Evolutionary conservation across 2,797 vertebrate genomes (phyloP), one percentile per base, ranked within the genome.

Genomic region (Babyrousa celebensis): DNA sequence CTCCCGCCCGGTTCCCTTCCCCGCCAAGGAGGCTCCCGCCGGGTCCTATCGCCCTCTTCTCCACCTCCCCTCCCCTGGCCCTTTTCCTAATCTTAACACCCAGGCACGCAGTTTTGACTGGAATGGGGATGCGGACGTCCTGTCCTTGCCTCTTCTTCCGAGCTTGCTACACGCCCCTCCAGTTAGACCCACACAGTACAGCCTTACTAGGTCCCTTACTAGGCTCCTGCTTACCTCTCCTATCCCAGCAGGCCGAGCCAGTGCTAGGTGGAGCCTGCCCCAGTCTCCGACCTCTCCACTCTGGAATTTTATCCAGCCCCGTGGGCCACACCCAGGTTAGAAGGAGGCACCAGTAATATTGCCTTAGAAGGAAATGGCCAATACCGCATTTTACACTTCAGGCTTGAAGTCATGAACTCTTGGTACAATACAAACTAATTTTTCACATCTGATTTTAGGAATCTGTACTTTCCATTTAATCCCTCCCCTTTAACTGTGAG

Each of bases 41-140:
- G 82, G 98, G 98, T 97, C 98, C 97, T 98, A 98, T 68, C 14
- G 96, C 97, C 98, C 78, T 71, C 68, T 48, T 1, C 12, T n/a
- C 56, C 21, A 74, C 6, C 20, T 58, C n/a, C n/a, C 27, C n/a
- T 27, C 21, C 63, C 71, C 40, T 25, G 43, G 20, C 32, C 78
- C 79, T 32, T n/a, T 29, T 94, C 71, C 21, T 0, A 27, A 65
- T 77, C 29, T 52, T 6, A 40, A 62, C 18, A 11, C 72, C 23
- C n/a, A 3, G 36, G 16, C 52, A 43, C 18, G 29, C 67, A 74
- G 65, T 89, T 91, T 87, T 2, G 60, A 52, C 43, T 0, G 6
- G 63, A 94, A 36, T 2, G 2, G 29, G 43, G 23, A 15, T 12
- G 40, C 54, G 56, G 56, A 25, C 72, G 27, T 87, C 58, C 80